Percentiles rank a stretch among this genome's conserved stretches.
These are phyloP conservation scores for Sebastes oblongus DNA, from an alignment of 2,797 vertebrate species.

Conservation along the genomic window DNA sequence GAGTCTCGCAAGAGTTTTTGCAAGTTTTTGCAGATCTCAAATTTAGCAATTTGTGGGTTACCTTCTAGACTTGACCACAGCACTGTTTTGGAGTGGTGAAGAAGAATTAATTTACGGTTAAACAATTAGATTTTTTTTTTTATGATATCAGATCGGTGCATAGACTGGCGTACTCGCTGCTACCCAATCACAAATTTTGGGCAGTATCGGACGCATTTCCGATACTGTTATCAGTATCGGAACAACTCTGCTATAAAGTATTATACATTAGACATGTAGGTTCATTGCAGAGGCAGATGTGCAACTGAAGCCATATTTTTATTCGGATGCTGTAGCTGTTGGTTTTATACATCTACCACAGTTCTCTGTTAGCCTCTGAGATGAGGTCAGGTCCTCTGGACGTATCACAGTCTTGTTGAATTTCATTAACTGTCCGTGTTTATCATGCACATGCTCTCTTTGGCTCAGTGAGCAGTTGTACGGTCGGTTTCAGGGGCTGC, in stretches of 20 bases:
- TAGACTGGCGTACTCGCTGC: no score
- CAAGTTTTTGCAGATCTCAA: background rate
- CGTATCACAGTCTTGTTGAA: constrained; percentile 41
- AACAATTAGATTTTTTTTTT: no score
- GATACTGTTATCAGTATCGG: background rate
- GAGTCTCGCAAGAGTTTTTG: no score
- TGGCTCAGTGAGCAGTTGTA: background rate
- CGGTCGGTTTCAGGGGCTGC: constrained; percentile 4
- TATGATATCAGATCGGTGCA: no score
- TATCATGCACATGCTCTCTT: background rate
- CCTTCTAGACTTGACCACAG: background rate
- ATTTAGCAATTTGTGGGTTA: background rate
- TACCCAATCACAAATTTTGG: background rate
- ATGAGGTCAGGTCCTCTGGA: constrained; percentile 18
- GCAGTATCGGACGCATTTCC: background rate
- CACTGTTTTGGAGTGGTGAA: background rate
- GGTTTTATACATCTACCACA: constrained; percentile 15
- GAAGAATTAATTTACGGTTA: no score
- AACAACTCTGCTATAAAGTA: background rate
- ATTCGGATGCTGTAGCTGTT: background rate
- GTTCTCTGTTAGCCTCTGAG: background rate
- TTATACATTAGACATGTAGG: background rate
- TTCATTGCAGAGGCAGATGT: background rate
- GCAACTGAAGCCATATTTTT: background rate
- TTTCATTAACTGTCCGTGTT: constrained; percentile 37